Base-by-base conservation (phyloP, 2,888 invertebrate species). In the Spodoptera picta region DNA sequence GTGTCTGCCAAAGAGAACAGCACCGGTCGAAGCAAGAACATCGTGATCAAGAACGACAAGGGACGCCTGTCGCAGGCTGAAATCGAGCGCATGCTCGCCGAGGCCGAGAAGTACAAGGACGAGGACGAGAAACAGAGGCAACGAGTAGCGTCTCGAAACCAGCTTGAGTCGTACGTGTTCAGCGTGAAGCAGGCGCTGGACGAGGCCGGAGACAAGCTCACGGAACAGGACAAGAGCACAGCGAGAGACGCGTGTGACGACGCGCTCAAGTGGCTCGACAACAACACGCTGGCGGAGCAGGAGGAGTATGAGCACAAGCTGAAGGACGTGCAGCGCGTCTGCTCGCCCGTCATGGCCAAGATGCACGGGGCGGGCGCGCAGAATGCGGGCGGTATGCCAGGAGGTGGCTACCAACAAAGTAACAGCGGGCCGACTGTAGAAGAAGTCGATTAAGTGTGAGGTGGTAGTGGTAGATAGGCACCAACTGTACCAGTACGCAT, bases 31-130 rank as follows among this genome's bases (percentile, higher is more conserved):
- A 95, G 95, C 24, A 96, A 95, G 84, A 96, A 96, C 79, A 97
- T 97, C 71, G 96, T 96, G 41, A 97, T 97, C 68, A 96, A 96
- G 79, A 97, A 97, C 87, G 96, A 97, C 89, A 97, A 96, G 83
- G 97, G 97, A 0, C 93, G 97, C 6, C 90, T 97, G 49, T 96
- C 96, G 19, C 96, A 97, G 81, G 96, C 96, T 36, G 97, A 97
- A 82, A 97, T 97, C 69, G 97, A 97, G 65, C 92, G 96, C 68
- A 97, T 97, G 96, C 88, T 97, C 47, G 86, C 91, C 19, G 96
- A 97, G 59, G 96, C 96, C 0, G 96, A 97, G 78, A 92, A 91
- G 57, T 97, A 96, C 85, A 94, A 95, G 41, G 96, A 95, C 23
- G 96, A 96, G 79, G 96, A 97, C 80, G 95, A 96, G 54, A 95